These are phyloP conservation scores for Campaea margaritaria DNA, from an alignment of 2,888 invertebrate species.

Conservation along the genomic window DNA sequence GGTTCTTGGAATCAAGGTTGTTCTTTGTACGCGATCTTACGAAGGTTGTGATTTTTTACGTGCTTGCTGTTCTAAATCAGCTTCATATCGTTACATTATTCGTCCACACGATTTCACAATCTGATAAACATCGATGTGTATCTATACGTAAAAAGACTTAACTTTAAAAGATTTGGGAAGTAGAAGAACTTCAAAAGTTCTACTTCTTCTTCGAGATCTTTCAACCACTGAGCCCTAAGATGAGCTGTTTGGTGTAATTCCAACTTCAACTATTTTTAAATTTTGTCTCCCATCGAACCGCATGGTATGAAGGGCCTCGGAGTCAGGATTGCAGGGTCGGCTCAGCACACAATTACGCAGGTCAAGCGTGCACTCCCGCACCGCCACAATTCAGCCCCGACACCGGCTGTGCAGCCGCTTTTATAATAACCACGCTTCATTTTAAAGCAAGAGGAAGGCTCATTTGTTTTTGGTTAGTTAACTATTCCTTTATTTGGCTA, in stretches of 20 bases:
- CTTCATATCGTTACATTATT: background rate
- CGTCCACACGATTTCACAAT: background rate
- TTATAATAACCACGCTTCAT: slow-evolving; percentile 35
- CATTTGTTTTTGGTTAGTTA: slow-evolving; percentile 8
- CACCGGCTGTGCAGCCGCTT: slow-evolving; percentile 21
- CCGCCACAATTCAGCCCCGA: slow-evolving; percentile 49
- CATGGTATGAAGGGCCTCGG: slow-evolving; percentile 35
- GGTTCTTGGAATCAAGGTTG: slow-evolving; percentile 14
- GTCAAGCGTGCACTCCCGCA: slow-evolving; percentile 68
- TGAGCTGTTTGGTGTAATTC: too few relatives aligned
- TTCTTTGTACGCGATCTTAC: slow-evolving; percentile 1
- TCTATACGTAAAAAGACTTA: too few relatives aligned
- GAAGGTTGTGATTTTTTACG: slow-evolving; percentile 1
- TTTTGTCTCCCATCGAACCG: slow-evolving; percentile 6
- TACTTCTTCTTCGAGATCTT: too few relatives aligned
- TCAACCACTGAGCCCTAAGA: too few relatives aligned
- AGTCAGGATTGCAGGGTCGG: slow-evolving; percentile 61
- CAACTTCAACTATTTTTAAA: too few relatives aligned
- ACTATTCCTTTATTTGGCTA: background rate
- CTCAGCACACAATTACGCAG: slow-evolving; percentile 74
- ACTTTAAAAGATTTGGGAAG: too few relatives aligned
- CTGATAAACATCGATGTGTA: background rate
- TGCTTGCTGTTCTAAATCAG: background rate
- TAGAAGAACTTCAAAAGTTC: too few relatives aligned
- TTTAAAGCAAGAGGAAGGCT: slow-evolving; percentile 7